Base-by-base conservation (phyloP, 2,797 vertebrate species). In the Pampus argenteus region DNA sequence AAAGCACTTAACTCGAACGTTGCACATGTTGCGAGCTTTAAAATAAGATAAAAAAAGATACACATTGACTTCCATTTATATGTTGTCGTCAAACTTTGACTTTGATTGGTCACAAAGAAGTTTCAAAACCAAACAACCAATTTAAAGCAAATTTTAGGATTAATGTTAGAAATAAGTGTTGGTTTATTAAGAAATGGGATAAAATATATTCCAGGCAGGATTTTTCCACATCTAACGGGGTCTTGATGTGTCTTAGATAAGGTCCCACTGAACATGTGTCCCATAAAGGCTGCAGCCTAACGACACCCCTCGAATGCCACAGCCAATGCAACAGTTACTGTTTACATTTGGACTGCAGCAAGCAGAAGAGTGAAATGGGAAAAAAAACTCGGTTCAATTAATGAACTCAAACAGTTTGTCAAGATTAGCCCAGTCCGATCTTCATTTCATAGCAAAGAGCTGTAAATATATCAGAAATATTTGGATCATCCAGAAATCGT, bases 341-440 rank as follows among this genome's bases (percentile, higher is more conserved):
- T 91, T 91, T 89, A 91, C 89, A 89, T 78, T 79, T 52, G 73
- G 84, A 81, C 68, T 69, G 79, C 66, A 74, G 82, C 83, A 66
- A 78, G 83, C 78, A 68, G 76, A n/a, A n/a, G 44, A 62, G 25
- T 1, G 18, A 50, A 73, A 75, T 66, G 74, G 86, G 83, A 82
- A 78, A 75, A 77, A 18, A 6, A 31, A 40, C 54, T 44, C 4
- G 34, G 34, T 36, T 68, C 11, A 29, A 29, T n/a, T 11, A 36
- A 40, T 15, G 48, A 42, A 29, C 36, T 62, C 38, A 3, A 31
- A 38, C 61, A 57, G 54, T 45, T 60, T 25, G 40, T 55, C 56
- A 34, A 31, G 25, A 61, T 22, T 25, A 20, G 28, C 50, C 34
- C 34, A 5, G 20, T 58, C 47, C 25, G 15, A 17, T 28, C 15